phyloP scores from a whole-genome alignment of 2,888 invertebrate species.

The Clistopyga incitator region DNA sequence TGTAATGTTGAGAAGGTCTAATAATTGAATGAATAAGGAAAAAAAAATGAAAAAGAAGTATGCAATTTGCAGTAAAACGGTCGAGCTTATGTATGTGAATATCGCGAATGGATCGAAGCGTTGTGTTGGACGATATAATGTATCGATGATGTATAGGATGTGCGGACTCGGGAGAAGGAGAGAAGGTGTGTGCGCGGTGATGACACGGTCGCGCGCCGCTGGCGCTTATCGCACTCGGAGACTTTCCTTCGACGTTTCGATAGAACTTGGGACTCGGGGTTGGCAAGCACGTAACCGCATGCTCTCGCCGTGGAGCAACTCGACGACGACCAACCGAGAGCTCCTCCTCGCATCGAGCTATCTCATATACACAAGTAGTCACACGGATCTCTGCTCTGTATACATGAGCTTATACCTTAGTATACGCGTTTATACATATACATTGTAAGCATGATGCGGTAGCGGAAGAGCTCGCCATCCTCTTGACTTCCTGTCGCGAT shows the following conservation, averaged over 20 bases:
- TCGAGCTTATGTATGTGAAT: conserved; percentile 16
- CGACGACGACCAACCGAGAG: conserved; percentile 34
- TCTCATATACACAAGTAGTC: conserved; percentile 17
- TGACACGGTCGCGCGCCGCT: conserved; percentile 23
- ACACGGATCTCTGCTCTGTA: background rate
- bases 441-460: conserved; percentile 38
- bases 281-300: conserved; percentile 24
- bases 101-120: conserved; percentile 33
- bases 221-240: conserved; percentile 39
- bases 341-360: conserved; percentile 20
- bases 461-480: conserved; percentile 41
- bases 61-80: conserved; percentile 17
- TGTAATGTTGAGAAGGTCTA: background rate
- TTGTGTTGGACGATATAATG: background rate
- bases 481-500: conserved; percentile 70
- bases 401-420: conserved; percentile 2
- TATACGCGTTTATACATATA: conserved; percentile 21
- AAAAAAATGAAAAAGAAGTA: background rate
- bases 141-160: conserved; percentile 14
- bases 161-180: background rate
- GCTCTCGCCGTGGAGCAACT: conserved; percentile 13
- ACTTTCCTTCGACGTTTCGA: conserved; percentile 40
- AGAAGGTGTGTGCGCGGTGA: conserved; percentile 7
- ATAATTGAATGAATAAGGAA: background rate
- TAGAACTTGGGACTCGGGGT: conserved; percentile 25